These are phyloP conservation scores for Hucho hucho DNA, from an alignment of 2,113 vertebrate genomes.

Conservation along the genomic window DNA sequence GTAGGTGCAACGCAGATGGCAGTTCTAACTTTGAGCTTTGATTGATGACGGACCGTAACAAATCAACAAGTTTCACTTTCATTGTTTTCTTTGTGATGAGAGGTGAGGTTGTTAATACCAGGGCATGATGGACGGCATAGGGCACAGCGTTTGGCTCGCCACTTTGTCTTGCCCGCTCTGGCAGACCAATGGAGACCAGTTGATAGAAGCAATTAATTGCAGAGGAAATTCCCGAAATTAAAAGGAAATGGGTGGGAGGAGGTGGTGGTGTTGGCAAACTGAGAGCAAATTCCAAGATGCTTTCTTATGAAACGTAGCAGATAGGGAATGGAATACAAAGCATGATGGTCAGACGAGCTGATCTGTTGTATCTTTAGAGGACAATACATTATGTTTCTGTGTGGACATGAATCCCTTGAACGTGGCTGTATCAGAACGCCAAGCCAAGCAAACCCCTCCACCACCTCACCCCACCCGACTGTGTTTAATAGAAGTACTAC, in stretches of 20 bases:
- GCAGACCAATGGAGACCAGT: slow-evolving; percentile 65
- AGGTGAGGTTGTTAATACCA: too few relatives aligned
- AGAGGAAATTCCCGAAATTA: slow-evolving; percentile 37
- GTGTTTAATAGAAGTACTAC: not conserved
- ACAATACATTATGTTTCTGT: not conserved
- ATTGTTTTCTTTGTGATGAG: slow-evolving; percentile 65
- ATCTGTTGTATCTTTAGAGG: not conserved
- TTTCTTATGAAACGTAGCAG: not conserved
- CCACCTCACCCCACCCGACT: not conserved
- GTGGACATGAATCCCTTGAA: too few relatives aligned
- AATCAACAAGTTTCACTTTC: slow-evolving; percentile 81
- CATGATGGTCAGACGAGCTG: not conserved
- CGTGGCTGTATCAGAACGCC: too few relatives aligned
- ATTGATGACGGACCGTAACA: slow-evolving; percentile 73
- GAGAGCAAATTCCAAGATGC: too few relatives aligned
- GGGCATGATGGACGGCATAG: slow-evolving; percentile 71
- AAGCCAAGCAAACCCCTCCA: not conserved
- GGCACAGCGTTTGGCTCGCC: slow-evolving; percentile 65
- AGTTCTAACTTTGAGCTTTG: slow-evolving; percentile 62
- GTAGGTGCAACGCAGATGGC: slow-evolving; percentile 24
- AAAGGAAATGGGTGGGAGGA: not conserved
- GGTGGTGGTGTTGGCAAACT: too few relatives aligned
- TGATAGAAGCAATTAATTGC: slow-evolving; percentile 76
- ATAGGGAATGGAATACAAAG: not conserved
- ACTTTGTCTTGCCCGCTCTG: slow-evolving; percentile 74